Evolutionary conservation across 2,113 vertebrate species (phyloP), one percentile per base, ranked within the genome.

Genomic region (Lanius collurio): DNA sequence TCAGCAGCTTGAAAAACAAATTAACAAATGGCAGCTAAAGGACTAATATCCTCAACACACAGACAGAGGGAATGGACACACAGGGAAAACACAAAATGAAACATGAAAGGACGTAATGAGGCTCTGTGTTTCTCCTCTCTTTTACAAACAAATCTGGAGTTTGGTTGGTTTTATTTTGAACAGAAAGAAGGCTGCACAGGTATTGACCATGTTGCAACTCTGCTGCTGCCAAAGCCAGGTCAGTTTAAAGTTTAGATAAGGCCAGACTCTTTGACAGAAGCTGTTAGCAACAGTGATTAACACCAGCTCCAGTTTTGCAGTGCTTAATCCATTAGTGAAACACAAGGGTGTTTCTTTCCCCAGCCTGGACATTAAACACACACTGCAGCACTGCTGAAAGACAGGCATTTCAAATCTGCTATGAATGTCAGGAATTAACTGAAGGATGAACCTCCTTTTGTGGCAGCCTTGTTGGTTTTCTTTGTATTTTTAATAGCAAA

Each of bases 1-100:
- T 98, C 98, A 98, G 97, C 94, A 95, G 93, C 24, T 63, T 73
- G 77, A 92, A 88, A 94, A 94, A 56, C 87, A 88, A 86, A 89
- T 21, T 31, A 95, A 96, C 87, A 94, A 89, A 90, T 22, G 53
- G 63, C 76, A 93, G 80, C 70, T 73, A 62, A 91, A 83, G 62
- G 86, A 84, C 47, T 93, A 71, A 59, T 23, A 94, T 27, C 81
- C 30, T 37, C 27, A 75, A 89, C 69, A 86, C 28, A 95, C 1
- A 57, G 53, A 91, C 57, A 92, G 74, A 94, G 15, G 77, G 70
- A 83, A 83, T 16, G 62, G 55, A 88, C 4, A 1, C 13, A 71
- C 28, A 73, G 31, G 33, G 50, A 62, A 68, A 78, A 67, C 59
- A 78, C 11, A 78, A 80, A 71, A 87, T 28, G 39, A 65, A 76